Percentiles rank a stretch among this genome's conserved stretches.
These are phyloP conservation scores for Zoanthus sansibaricus DNA, from an alignment of 92 coral and sea anemone genomes.

Conservation along the genomic window DNA sequence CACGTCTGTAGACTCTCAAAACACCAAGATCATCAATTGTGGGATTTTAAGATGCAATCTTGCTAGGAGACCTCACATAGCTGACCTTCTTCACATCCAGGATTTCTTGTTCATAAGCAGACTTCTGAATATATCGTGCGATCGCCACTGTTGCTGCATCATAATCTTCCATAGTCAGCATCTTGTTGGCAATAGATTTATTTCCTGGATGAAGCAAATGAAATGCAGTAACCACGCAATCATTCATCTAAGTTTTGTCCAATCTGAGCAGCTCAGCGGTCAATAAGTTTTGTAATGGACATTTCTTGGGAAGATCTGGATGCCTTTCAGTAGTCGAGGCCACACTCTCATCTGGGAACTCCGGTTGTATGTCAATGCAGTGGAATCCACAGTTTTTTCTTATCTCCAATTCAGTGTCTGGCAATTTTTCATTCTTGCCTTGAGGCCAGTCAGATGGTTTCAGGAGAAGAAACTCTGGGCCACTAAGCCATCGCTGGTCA, in stretches of 20 bases:
- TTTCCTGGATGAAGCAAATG: conserved; percentile 43
- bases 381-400: conserved; percentile 40
- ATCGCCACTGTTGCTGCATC: conserved; percentile 60
- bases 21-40: conserved; percentile 51
- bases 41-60: conserved; percentile 66
- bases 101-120: conserved; percentile 51
- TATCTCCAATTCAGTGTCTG: conserved; percentile 41
- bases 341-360: background rate
- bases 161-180: conserved; percentile 55
- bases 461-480: conserved; percentile 67
- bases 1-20: conserved; percentile 64
- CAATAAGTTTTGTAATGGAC: conserved; percentile 50
- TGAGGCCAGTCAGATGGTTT: conserved; percentile 60
- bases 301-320: background rate
- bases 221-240: conserved; percentile 72
- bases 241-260: conserved; percentile 62
- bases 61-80: conserved; percentile 56
- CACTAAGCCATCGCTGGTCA: conserved; percentile 64
- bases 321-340: background rate
- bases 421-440: conserved; percentile 13
- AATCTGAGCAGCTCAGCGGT: conserved; percentile 72
- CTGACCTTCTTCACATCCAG: conserved; percentile 49
- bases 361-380: conserved; percentile 7
- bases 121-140: conserved; percentile 56
- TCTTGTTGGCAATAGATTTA: conserved; percentile 28